Percentiles rank a stretch among this genome's conserved stretches.
These are phyloP conservation scores for Pocillopora meandrina DNA, from an alignment of 92 coral and sea anemone species.

Conservation along the genomic window DNA sequence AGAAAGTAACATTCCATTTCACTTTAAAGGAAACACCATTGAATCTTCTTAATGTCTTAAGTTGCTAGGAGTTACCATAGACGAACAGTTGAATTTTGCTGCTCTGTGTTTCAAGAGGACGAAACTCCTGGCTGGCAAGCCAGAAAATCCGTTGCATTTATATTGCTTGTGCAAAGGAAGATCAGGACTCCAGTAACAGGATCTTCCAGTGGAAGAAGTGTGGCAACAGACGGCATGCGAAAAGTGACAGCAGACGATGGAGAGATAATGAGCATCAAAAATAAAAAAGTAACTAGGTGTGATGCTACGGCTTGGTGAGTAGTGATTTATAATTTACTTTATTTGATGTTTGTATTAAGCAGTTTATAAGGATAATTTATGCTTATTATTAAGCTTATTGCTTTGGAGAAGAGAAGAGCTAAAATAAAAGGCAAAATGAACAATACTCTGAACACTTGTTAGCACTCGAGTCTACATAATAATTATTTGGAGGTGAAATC, in stretches of 20 bases:
- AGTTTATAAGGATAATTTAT: background rate
- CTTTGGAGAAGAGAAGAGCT: slow-evolving; percentile 22
- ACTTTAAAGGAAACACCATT: no score
- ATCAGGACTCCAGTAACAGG: slow-evolving; percentile 18
- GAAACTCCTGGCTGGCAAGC: slow-evolving; percentile 55
- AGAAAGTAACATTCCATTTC: no score
- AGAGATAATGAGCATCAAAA: background rate
- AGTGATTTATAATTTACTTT: slow-evolving; percentile 8
- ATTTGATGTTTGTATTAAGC: slow-evolving; percentile 21
- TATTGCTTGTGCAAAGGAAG: slow-evolving; percentile 44
- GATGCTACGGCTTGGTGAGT: slow-evolving; percentile 29
- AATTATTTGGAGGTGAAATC: slow-evolving; percentile 28
- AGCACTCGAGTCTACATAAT: background rate
- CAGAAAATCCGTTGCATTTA: slow-evolving; percentile 43
- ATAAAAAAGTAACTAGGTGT: background rate
- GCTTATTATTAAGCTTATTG: background rate
- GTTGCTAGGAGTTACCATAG: no score
- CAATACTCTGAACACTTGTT: slow-evolving; percentile 9
- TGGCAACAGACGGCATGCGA: slow-evolving; percentile 16
- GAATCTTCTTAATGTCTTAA: no score
- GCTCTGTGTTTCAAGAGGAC: slow-evolving; percentile 48
- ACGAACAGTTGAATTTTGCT: background rate
- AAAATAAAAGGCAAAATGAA: slow-evolving; percentile 23
- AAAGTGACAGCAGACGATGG: slow-evolving; percentile 2
- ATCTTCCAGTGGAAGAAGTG: slow-evolving; percentile 3